Conservation (phyloP, 2,113 vertebrate genomes). For the Erythrocercus mccallii region DNA sequence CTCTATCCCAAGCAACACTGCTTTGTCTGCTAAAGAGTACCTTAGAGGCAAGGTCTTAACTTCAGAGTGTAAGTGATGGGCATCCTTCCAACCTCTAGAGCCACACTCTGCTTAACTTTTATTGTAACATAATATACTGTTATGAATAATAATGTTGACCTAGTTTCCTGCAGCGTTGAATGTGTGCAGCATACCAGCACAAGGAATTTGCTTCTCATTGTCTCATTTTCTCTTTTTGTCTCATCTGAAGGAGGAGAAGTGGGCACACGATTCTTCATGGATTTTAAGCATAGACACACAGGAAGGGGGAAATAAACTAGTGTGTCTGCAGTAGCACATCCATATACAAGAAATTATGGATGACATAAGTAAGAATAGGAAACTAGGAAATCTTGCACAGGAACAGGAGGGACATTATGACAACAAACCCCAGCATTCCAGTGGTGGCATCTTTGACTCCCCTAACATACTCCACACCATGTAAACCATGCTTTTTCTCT, state of each 20-base stretch:
- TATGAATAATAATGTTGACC: slow-evolving; percentile 1
- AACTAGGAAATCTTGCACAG: background rate
- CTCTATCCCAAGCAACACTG: background rate
- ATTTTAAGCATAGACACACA: background rate
- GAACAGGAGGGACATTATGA: background rate
- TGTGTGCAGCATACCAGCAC: background rate
- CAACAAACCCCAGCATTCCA: background rate
- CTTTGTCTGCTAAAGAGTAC: background rate
- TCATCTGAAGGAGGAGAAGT: background rate
- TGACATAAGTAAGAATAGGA: background rate
- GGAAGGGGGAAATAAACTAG: background rate
- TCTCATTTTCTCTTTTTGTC: background rate
- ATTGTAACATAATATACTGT: slow-evolving; percentile 18
- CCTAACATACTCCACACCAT: background rate
- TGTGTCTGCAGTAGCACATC: background rate
- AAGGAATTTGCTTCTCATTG: background rate
- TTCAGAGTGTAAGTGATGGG: background rate
- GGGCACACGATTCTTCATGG: rapidly evolving
- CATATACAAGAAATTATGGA: background rate
- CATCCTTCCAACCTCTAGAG: background rate
- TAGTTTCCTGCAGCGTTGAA: background rate
- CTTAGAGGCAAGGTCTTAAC: background rate
- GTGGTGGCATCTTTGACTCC: background rate
- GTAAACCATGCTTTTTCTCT: background rate
- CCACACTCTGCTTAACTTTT: background rate